These are phyloP conservation scores for Barnardius zonarius DNA, from an alignment of 2,113 vertebrate species.

Conservation along the genomic window DNA sequence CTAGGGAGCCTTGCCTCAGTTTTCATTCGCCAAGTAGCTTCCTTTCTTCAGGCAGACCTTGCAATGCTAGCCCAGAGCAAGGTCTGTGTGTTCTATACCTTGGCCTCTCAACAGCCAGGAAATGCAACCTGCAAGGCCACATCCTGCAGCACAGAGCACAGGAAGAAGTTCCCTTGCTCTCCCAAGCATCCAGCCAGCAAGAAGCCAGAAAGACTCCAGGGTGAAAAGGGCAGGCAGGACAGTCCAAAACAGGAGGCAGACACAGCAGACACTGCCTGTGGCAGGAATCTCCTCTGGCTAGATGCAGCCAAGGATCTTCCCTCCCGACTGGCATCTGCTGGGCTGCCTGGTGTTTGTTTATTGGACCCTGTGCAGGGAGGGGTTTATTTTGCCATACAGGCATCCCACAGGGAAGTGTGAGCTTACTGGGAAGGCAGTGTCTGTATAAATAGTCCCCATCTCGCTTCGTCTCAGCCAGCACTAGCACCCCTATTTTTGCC, in stretches of 20 bases:
- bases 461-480: background rate
- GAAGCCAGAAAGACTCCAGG: background rate
- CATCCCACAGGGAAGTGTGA: background rate
- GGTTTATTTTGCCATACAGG: background rate
- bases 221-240: background rate
- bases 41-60: background rate
- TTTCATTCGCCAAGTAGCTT: background rate
- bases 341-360: background rate
- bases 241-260: background rate
- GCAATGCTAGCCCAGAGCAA: background rate
- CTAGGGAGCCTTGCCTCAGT: background rate
- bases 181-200: background rate
- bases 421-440: background rate
- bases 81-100: background rate
- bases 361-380: background rate
- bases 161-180: background rate
- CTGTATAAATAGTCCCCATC: background rate
- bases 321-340: background rate
- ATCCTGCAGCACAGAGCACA: background rate
- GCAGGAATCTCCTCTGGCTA: background rate
- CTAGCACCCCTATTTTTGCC: background rate
- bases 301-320: background rate
- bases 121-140: background rate
- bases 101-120: background rate
- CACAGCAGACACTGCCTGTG: background rate